Percentiles rank a stretch among this genome's conserved stretches.
Evolutionary conservation across 2,113 vertebrate species (phyloP).

Genomic region (Podarcis muralis): DNA sequence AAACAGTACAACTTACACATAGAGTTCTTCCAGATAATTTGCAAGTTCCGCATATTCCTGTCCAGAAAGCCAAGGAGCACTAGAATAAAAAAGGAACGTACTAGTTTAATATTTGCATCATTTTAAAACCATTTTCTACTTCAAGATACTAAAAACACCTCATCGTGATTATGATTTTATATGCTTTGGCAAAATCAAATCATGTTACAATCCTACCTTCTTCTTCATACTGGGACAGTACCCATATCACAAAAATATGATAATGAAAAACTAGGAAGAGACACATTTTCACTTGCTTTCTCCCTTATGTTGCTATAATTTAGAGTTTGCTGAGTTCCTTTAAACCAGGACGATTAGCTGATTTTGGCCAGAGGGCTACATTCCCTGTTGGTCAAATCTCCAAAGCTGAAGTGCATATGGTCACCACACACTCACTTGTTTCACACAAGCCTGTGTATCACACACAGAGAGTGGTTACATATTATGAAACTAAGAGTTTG

Average conservation of each 20-base stretch:
- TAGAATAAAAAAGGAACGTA: constrained; percentile 72
- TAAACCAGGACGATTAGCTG: too few relatives aligned
- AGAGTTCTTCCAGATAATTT: constrained; percentile 93
- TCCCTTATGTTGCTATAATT: background rate
- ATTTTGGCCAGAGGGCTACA: too few relatives aligned
- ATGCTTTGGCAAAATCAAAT: background rate
- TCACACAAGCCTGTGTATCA: too few relatives aligned
- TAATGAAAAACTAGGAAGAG: background rate
- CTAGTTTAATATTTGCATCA: background rate
- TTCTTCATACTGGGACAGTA: background rate
- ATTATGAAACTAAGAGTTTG: background rate
- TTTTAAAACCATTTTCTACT: background rate
- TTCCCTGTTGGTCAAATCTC: too few relatives aligned
- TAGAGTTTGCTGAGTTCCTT: background rate
- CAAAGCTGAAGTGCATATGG: too few relatives aligned
- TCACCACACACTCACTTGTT: too few relatives aligned
- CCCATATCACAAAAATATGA: background rate
- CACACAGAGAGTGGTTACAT: background rate
- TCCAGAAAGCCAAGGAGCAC: constrained; percentile 91
- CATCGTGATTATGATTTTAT: background rate
- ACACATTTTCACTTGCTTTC: background rate
- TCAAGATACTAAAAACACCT: background rate
- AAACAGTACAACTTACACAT: constrained; percentile 82
- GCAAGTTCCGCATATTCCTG: constrained; percentile 83
- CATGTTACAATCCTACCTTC: background rate